phyloP scores from a whole-genome alignment of 2,113 vertebrate species.

The Colistium nudipinnis region DNA sequence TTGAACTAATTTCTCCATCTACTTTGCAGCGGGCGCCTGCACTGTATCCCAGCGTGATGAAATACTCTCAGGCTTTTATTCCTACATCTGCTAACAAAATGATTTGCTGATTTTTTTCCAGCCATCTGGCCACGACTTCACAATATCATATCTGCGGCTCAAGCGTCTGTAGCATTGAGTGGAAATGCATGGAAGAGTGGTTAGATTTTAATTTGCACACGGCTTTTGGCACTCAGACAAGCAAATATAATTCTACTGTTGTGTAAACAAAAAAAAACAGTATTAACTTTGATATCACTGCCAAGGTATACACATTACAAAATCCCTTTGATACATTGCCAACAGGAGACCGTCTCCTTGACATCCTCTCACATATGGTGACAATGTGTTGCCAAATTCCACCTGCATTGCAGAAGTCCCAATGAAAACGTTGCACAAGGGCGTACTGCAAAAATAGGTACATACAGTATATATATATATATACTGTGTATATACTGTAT shows the following conservation, averaged over 20 bases:
- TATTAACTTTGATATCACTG: slow-evolving; percentile 20
- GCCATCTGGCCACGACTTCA: slow-evolving; percentile 13
- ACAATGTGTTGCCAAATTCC: background rate
- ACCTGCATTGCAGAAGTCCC: background rate
- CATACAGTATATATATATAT: no score
- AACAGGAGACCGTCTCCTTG: background rate
- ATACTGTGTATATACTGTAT: no score
- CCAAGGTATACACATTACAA: slow-evolving; percentile 1
- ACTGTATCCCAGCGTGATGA: slow-evolving; percentile 17
- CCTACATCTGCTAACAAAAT: slow-evolving; percentile 34
- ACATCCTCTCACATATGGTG: background rate
- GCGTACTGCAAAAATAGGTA: no score
- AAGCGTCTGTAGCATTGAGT: slow-evolving; percentile 1
- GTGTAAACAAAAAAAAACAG: background rate
- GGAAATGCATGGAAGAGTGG: slow-evolving; percentile 8
- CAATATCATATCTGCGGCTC: slow-evolving; percentile 17
- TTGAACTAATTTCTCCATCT: slow-evolving; percentile 13
- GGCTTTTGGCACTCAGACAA: background rate
- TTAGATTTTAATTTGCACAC: no score
- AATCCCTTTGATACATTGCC: background rate
- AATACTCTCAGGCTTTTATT: slow-evolving; percentile 13
- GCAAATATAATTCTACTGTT: slow-evolving; percentile 18
- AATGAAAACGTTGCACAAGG: background rate
- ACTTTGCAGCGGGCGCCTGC: slow-evolving; percentile 21
- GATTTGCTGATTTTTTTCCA: background rate